Base-by-base conservation (phyloP, 2,888 invertebrate genomes). In the Adineta ricciae region DNA sequence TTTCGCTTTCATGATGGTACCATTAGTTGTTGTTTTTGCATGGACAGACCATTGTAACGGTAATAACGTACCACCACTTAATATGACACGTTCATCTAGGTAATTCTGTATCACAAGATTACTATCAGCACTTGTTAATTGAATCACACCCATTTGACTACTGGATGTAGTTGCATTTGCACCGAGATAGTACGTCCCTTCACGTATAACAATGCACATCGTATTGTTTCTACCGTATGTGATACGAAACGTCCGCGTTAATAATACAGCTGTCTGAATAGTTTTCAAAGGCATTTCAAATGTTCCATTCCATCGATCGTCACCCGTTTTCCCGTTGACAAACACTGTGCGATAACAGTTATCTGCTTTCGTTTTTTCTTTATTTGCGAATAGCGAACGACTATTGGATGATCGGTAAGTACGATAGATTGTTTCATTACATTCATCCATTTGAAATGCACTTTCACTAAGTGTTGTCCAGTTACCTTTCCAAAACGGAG, bases 361-460 rank as follows among this genome's bases (percentile, higher is more conserved):
- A 27, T 27, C 56, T 64, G n/a, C 27, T 64, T 64, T 64, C 11
- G 7, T 5, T 64, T 64, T 14, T 24, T 64, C 4, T 27, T n/a
- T 27, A 3, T 11, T 64, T 3, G n/a, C 14, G 9, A 64, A 64
- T 27, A 24, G 27, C 27, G n/a, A 8, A 64, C 27, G 21, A 8
- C 14, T 21, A 21, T 38, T 73, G 7, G 32, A 73, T 2, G 38
- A 38, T 73, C 24, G 38, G 38, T 73, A 38, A 11, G 73, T 27
- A 64, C 27, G 56, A 64, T 64, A 27, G 2, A 27, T 64, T 27
- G 38, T 73, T 32, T 38, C 32, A 38, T 73, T 38, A 7, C 73
- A 73, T 73, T 73, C 36, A 73, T 38, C 38, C 73, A 73, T 73
- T 73, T 73, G 73, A 73, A 73, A 73, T 11, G 56, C 56, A 27